A percentile compares a stretch with the other conserved stretches of the same genome.
Evolutionary conservation across 2,888 invertebrate species (phyloP).

Genomic region (Hipparchia semele): DNA sequence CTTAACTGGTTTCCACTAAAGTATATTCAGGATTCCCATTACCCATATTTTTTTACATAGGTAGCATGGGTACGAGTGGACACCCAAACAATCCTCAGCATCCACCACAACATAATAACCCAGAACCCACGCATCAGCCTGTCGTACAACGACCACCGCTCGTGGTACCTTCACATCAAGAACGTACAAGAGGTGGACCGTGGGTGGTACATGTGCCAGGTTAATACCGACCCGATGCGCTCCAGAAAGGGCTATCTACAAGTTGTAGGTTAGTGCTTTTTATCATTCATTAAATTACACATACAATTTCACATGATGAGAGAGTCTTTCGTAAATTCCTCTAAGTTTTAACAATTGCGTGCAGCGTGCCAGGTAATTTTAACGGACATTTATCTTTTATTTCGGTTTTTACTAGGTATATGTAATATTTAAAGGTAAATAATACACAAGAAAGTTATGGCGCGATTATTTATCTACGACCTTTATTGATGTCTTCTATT

Average conservation of each 20-base stretch:
- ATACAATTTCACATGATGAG: neutral
- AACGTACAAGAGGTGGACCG: constrained; percentile 94
- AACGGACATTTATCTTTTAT: too few relatives aligned
- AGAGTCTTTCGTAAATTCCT: too few relatives aligned
- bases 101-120: constrained; percentile 95
- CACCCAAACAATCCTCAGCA: constrained; percentile 95
- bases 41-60: constrained; percentile 63
- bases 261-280: constrained; percentile 87
- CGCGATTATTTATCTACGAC: constrained; percentile 17
- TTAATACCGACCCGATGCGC: constrained; percentile 97
- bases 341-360: too few relatives aligned
- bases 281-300: neutral
- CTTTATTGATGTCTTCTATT: constrained; percentile 16
- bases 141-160: constrained; percentile 94
- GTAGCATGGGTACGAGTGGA: constrained; percentile 97
- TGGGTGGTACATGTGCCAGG: constrained; percentile 97
- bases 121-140: constrained; percentile 94
- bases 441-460: neutral
- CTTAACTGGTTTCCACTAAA: neutral
- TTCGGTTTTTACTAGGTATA: too few relatives aligned
- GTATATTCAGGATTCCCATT: neutral
- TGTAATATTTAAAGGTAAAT: too few relatives aligned
- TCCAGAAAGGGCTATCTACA: constrained; percentile 94
- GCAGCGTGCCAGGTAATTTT: too few relatives aligned
- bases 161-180: constrained; percentile 95